A percentile compares a stretch with the other conserved stretches of the same genome.
These are phyloP conservation scores for Lucifuga dentata DNA, from an alignment of 2,113 vertebrate genomes.

Conservation along the genomic window DNA sequence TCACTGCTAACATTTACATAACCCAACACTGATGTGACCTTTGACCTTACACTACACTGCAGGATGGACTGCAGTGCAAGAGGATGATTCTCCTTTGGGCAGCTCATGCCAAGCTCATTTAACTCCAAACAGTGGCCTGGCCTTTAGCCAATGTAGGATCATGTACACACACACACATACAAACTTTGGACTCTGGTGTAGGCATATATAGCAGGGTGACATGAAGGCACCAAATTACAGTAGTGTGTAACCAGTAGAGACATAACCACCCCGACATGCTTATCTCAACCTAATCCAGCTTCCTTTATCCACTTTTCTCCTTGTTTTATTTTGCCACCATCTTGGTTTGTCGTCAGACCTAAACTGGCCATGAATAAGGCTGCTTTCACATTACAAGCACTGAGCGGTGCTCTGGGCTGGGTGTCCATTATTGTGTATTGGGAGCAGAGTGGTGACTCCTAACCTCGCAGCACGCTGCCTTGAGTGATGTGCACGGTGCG, in stretches of 20 bases:
- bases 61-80: slow-evolving; percentile 23
- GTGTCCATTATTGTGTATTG: no score
- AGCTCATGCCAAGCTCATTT: slow-evolving; percentile 39
- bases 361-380: slow-evolving; percentile 28
- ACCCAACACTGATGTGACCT: slow-evolving; percentile 44
- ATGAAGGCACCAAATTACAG: no score
- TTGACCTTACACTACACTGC: slow-evolving; percentile 50
- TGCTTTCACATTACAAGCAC: no score
- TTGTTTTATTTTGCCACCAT: not conserved
- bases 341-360: not conserved
- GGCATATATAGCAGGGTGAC: no score
- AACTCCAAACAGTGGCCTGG: slow-evolving; percentile 42
- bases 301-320: not conserved
- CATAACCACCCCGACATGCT: not conserved
- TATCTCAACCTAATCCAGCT: not conserved
- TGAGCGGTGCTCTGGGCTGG: no score
- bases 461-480: no score
- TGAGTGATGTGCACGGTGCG: no score
- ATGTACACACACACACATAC: slow-evolving; percentile 9
- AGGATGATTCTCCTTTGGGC: slow-evolving; percentile 47
- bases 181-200: not conserved
- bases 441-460: no score
- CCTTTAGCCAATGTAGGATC: slow-evolving; percentile 40
- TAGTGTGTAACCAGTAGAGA: no score
- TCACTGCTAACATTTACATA: slow-evolving; percentile 60